These are phyloP conservation scores for Stegophylla sp. DNA, from an alignment of 2,888 invertebrate species.

Conservation along the genomic window DNA sequence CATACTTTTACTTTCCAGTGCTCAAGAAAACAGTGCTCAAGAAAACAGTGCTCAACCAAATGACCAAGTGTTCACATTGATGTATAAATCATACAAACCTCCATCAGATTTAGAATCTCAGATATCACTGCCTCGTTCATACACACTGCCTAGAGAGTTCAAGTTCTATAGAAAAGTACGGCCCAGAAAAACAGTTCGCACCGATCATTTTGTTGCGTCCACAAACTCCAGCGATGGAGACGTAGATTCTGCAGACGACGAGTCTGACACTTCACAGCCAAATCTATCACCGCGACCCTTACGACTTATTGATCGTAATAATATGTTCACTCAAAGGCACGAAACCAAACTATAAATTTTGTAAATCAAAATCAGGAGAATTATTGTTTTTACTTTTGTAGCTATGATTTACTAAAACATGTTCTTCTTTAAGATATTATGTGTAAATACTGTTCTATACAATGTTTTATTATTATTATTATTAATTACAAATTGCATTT, in stretches of 20 bases:
- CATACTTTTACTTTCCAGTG: background rate
- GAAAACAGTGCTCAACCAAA: constrained; percentile 25
- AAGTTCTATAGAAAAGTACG: constrained; percentile 75
- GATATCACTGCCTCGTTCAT: constrained; percentile 82
- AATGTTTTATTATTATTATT: constrained; percentile 22
- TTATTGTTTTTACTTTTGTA: constrained; percentile 8
- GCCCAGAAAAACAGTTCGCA: constrained; percentile 69
- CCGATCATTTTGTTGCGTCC: constrained; percentile 77
- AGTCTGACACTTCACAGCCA: constrained; percentile 67
- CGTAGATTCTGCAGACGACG: constrained; percentile 82
- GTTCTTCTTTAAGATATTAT: constrained; percentile 29
- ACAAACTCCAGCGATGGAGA: constrained; percentile 88
- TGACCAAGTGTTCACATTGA: constrained; percentile 61
- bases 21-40: constrained; percentile 28
- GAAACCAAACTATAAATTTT: constrained; percentile 69
- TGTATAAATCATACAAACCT: constrained; percentile 68
- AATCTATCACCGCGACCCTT: constrained; percentile 65
- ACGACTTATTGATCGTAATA: constrained; percentile 64
- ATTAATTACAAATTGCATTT: constrained; percentile 7
- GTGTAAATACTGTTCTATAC: constrained; percentile 52
- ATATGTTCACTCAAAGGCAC: constrained; percentile 64
- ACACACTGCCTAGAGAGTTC: constrained; percentile 84
- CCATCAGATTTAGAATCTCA: constrained; percentile 76
- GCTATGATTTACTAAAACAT: constrained; percentile 28
- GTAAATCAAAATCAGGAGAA: constrained; percentile 24